These are phyloP conservation scores for Zophobas atratus DNA, from an alignment of 1,140 invertebrate genomes.

Conservation along the genomic window DNA sequence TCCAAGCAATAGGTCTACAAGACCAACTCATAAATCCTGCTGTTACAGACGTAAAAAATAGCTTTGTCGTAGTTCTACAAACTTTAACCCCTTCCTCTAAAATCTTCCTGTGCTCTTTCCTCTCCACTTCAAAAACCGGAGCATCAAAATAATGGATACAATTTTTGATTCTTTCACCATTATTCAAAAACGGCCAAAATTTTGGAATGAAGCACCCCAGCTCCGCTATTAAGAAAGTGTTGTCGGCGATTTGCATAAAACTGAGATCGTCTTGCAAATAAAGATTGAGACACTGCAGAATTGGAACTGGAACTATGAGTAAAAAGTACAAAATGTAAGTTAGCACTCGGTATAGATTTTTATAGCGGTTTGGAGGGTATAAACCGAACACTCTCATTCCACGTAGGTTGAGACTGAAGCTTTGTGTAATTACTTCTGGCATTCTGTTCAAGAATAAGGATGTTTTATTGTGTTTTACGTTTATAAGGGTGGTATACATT, in stretches of 20 bases:
- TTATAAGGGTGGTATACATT: not conserved
- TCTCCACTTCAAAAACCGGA: slow-evolving; percentile 7
- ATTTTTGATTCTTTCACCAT: slow-evolving; percentile 3
- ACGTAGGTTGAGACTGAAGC: not conserved
- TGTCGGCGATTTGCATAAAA: slow-evolving; percentile 31
- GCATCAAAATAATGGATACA: slow-evolving; percentile 21
- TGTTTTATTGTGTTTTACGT: not conserved
- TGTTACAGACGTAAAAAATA: slow-evolving; percentile 21
- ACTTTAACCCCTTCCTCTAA: slow-evolving; percentile 3
- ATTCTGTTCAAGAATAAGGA: not conserved
- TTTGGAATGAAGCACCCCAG: slow-evolving; percentile 32
- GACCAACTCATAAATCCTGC: slow-evolving; percentile 33
- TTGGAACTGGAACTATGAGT: slow-evolving; percentile 35
- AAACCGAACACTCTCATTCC: slow-evolving; percentile 37
- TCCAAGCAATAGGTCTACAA: slow-evolving; percentile 24
- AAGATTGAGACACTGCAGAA: slow-evolving; percentile 24
- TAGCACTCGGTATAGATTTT: slow-evolving; percentile 5
- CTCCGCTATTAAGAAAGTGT: slow-evolving; percentile 32
- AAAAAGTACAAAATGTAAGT: slow-evolving; percentile 31
- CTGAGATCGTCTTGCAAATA: slow-evolving; percentile 2
- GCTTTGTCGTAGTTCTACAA: slow-evolving; percentile 8
- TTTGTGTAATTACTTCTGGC: not conserved
- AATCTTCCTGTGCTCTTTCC: slow-evolving; percentile 21
- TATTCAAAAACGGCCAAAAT: slow-evolving; percentile 22
- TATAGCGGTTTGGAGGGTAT: slow-evolving; percentile 18